Conservation (phyloP, 2,797 vertebrate genomes). For the Sarcophilus harrisii region DNA sequence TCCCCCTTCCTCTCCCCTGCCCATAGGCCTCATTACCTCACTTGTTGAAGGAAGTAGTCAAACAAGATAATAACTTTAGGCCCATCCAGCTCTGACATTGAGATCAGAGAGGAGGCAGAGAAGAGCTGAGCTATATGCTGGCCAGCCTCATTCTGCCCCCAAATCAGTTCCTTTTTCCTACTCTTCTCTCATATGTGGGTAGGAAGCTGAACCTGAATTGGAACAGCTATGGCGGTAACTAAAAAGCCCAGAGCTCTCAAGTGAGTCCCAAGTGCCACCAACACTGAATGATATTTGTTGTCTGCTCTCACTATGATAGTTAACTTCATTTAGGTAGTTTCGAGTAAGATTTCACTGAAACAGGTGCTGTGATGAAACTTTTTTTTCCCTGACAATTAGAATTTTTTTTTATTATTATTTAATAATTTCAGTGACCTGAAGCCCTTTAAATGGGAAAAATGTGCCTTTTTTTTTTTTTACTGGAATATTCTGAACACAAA, state of each 20-base stretch:
- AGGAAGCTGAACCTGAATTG: not conserved
- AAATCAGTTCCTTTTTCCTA: slow-evolving; percentile 5
- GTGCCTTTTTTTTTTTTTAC: not conserved
- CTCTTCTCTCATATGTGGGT: not conserved
- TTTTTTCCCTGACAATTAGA: not conserved
- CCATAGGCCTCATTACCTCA: not conserved
- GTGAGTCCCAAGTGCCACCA: not conserved
- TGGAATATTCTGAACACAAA: not conserved
- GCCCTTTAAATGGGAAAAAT: not conserved
- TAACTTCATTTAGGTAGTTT: not conserved
- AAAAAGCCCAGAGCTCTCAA: not conserved
- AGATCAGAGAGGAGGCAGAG: not conserved
- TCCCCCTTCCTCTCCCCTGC: not conserved
- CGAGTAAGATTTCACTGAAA: not conserved
- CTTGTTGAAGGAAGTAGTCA: not conserved
- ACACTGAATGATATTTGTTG: not conserved
- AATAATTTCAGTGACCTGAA: not conserved
- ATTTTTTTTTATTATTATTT: not conserved
- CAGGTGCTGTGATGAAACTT: not conserved
- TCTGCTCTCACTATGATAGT: not conserved
- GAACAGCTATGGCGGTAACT: not conserved
- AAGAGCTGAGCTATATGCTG: not conserved
- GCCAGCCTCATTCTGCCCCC: not conserved
- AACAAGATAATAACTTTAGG: not conserved
- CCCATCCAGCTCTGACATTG: not conserved